Evolutionary conservation across 2,888 invertebrate species (phyloP).

Genomic region (Lithophane leautieri): DNA sequence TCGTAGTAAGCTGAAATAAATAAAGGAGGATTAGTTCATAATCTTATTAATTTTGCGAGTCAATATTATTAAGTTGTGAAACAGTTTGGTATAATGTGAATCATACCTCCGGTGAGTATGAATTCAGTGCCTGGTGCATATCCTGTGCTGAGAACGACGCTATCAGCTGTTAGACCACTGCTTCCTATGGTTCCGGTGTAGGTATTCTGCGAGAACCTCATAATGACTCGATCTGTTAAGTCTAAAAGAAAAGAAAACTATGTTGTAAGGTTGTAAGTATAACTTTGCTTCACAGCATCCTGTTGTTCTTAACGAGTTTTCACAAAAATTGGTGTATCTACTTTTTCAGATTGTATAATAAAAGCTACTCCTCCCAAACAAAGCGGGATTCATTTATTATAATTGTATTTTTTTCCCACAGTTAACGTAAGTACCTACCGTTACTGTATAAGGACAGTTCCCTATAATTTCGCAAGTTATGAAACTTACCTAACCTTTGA

Average conservation of each 20-base stretch:
- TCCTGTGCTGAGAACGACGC: slow-evolving; percentile 74
- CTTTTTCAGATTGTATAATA: not conserved
- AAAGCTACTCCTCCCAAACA: not conserved
- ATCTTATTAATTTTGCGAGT: not conserved
- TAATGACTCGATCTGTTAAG: slow-evolving; percentile 51
- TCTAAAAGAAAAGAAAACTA: not conserved
- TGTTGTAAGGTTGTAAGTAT: not conserved
- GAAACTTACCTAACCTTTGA: not conserved
- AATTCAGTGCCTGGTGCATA: slow-evolving; percentile 74
- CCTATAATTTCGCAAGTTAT: not conserved
- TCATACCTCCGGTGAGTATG: slow-evolving; percentile 75
- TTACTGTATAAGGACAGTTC: not conserved
- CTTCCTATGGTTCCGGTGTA: slow-evolving; percentile 75
- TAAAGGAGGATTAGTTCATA: not conserved
- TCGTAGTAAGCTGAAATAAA: slow-evolving; percentile 72
- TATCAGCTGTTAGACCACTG: slow-evolving; percentile 67
- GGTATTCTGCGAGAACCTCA: slow-evolving; percentile 76
- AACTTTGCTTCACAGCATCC: not conserved
- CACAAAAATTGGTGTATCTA: not conserved
- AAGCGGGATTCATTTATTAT: not conserved
- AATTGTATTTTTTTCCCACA: not conserved
- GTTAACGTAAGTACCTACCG: not conserved
- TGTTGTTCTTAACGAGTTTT: not conserved
- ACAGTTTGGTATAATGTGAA: not conserved
- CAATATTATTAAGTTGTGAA: not conserved